Base-by-base conservation (phyloP, 2,797 vertebrate species). In the Brotula barbata region DNA sequence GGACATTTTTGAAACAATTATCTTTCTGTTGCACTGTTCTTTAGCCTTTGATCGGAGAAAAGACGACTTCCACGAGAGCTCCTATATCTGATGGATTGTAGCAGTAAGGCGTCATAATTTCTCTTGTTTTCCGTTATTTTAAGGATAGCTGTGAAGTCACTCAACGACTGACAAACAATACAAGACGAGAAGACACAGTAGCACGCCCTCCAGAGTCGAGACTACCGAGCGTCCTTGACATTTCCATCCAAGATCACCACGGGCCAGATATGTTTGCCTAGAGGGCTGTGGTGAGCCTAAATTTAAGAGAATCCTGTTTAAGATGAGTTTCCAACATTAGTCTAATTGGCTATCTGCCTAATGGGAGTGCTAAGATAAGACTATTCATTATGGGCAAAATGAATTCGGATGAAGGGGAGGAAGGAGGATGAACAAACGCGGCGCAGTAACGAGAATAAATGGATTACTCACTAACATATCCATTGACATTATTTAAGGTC, bases 241-340 rank as follows among this genome's bases (percentile, higher is more conserved):
- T 87, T 87, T 84, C 62, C 64, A 81, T 85, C 79, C 65, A 10
- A 60, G 68, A 77, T 80, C 74, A 74, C 70, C 63, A 70, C 69
- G 65, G 68, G 65, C 36, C 55, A 63, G 44, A 43, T 63, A 78
- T 55, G 53, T 79, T 74, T 72, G 49, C 66, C 57, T 33, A 28
- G 8, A 28, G 8, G 25, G 25, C 8, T 28, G 25, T 71, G 68
- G 41, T 36, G 67, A 56, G 57, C 54, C 31, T 68, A 50, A 71
- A 81, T 83, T 68, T 75, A 43, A 70, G 63, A 66, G 51, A 66
- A 81, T 84, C 71, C 73, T 71, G 68, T 74, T 63, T 72, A 76
- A 72, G 67, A 79, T 78, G 78, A 71, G 75, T 81, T 80, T 47
- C 64, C 75, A 73, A 85, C 82, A 78, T 88, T 81, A 78, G 73